These are phyloP conservation scores for Paraplagusia blochii DNA, from an alignment of 2,113 vertebrate genomes.

Conservation along the genomic window DNA sequence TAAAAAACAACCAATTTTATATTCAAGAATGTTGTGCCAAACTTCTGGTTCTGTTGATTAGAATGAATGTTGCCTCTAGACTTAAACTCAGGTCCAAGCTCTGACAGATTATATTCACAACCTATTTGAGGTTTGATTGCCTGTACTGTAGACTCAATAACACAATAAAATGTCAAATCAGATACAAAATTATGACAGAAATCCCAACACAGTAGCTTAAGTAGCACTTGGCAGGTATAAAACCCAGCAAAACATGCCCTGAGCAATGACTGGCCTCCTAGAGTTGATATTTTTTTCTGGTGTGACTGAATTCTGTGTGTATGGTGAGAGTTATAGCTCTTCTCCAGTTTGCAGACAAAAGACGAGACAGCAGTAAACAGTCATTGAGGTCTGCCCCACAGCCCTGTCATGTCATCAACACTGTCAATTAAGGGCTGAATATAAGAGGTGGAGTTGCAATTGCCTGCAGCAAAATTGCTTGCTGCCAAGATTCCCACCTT, in stretches of 20 bases:
- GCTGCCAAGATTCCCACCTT: slow-evolving; percentile 35
- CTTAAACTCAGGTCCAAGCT: slow-evolving; percentile 28
- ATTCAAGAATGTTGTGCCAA: slow-evolving; percentile 23
- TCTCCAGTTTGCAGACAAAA: slow-evolving; percentile 11
- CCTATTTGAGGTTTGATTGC: slow-evolving; percentile 26
- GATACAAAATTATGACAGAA: not conserved
- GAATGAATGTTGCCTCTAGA: slow-evolving; percentile 31
- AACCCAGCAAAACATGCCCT: slow-evolving; percentile 12
- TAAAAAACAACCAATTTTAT: slow-evolving; percentile 12
- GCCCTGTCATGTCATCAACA: slow-evolving; percentile 51
- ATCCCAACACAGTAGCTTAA: slow-evolving; percentile 7
- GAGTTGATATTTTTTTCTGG: not conserved
- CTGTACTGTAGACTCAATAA: slow-evolving; percentile 17
- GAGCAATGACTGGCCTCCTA: not conserved
- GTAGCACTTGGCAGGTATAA: slow-evolving; percentile 9
- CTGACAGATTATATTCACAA: slow-evolving; percentile 22
- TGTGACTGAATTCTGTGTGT: not conserved
- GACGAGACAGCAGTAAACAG: slow-evolving; percentile 30
- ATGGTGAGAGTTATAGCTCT: not conserved
- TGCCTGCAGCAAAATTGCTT: slow-evolving; percentile 42
- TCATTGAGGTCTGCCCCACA: slow-evolving; percentile 29
- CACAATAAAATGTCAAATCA: not conserved
- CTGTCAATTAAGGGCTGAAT: slow-evolving; percentile 70
- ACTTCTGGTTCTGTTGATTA: slow-evolving; percentile 43
- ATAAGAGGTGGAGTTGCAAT: slow-evolving; percentile 55